Evolutionary conservation across 2,797 vertebrate genomes (phyloP).

Genomic region (Alfaro cultratus): DNA sequence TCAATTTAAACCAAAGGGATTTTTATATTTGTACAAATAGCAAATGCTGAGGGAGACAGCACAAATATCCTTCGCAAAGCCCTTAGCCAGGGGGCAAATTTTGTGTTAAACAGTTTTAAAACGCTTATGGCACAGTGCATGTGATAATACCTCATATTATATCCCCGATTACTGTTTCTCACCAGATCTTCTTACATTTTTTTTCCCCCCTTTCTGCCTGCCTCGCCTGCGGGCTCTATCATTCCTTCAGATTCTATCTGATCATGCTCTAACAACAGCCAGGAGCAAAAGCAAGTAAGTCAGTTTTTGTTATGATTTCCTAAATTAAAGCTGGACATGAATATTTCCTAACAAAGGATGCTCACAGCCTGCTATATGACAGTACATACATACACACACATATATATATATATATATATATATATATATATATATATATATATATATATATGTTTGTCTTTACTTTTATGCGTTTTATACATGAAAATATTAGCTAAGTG

Average conservation of each 20-base stretch:
- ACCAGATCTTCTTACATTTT: constrained; percentile 35
- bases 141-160: constrained; percentile 45
- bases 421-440: too few species aligned
- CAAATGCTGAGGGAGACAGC: constrained; percentile 31
- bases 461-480: not conserved
- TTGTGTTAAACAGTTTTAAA: constrained; percentile 51
- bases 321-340: constrained; percentile 45
- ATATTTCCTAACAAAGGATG: constrained; percentile 49
- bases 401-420: not conserved
- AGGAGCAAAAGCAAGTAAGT: constrained; percentile 40
- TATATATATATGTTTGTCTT: not conserved
- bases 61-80: constrained; percentile 19
- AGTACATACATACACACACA: not conserved
- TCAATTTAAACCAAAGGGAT: not conserved
- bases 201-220: constrained; percentile 10
- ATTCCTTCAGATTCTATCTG: constrained; percentile 38
- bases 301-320: constrained; percentile 43
- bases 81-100: constrained; percentile 44
- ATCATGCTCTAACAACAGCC: constrained; percentile 49
- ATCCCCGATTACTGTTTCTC: constrained; percentile 45
- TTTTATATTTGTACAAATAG: constrained; percentile 22
- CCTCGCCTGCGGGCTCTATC: constrained; percentile 48
- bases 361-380: constrained; percentile 31
- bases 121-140: constrained; percentile 52
- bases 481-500: not conserved